Evolutionary conservation across 2,113 vertebrate species (phyloP).

Genomic region (Sinosuthora webbiana): DNA sequence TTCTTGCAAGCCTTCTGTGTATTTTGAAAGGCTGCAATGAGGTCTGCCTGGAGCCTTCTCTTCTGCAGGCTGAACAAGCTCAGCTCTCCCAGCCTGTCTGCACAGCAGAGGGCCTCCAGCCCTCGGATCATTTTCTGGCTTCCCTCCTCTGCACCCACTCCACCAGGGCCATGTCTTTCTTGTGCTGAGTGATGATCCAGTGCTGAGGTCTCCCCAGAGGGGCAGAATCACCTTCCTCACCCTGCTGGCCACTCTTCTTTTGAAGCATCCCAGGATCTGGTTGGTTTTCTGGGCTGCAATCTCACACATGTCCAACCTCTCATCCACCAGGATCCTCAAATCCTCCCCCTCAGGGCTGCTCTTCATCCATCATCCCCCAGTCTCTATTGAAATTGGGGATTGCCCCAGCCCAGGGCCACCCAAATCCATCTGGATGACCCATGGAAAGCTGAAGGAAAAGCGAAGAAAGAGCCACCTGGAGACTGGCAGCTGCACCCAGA

Average conservation of each 20-base stretch:
- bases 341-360: background rate
- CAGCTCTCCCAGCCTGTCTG: background rate
- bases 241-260: background rate
- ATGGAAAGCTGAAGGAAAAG: background rate
- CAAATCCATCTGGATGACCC: background rate
- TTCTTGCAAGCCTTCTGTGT: background rate
- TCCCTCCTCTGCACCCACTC: background rate
- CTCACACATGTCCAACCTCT: background rate
- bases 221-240: background rate
- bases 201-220: background rate
- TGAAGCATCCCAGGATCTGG: background rate
- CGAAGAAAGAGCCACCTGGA: background rate
- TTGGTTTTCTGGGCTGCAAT: background rate
- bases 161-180: background rate
- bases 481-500: background rate
- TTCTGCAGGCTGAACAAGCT: background rate
- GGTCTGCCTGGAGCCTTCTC: background rate
- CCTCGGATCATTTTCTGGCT: rapidly evolving
- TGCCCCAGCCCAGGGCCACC: background rate
- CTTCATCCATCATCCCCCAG: background rate
- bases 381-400: rapidly evolving
- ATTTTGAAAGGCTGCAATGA: background rate
- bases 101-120: background rate
- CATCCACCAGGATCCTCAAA: background rate
- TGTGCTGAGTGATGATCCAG: background rate